Evolutionary conservation across 1,140 invertebrate genomes (phyloP).

Genomic region (Drosophila albomicans): DNA sequence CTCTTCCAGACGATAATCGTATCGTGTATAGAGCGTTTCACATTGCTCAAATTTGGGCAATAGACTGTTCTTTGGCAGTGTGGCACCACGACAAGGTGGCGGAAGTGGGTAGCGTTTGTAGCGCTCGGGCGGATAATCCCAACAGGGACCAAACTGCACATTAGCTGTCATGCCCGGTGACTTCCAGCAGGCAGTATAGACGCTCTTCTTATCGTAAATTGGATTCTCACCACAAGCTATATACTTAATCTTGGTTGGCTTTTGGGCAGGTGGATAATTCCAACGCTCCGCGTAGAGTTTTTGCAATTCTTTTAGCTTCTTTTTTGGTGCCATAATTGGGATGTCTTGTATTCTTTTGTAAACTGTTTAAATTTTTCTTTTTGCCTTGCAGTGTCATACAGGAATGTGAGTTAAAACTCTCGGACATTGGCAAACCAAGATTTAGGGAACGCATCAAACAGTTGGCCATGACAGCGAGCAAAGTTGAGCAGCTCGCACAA

Average conservation of each 20-base stretch:
- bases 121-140: conserved; percentile 66
- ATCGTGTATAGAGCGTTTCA: conserved; percentile 53
- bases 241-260: conserved; percentile 24
- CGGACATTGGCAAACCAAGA: conserved; percentile 85
- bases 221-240: conserved; percentile 38
- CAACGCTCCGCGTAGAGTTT: conserved; percentile 46
- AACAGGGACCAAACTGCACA: conserved; percentile 55
- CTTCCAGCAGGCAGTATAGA: conserved; percentile 54
- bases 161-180: conserved; percentile 29
- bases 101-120: conserved; percentile 52
- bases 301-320: conserved; percentile 40
- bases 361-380: conserved; percentile 44
- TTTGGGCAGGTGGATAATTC: conserved; percentile 50
- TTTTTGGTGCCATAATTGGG: conserved; percentile 25
- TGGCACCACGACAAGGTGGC: conserved; percentile 57
- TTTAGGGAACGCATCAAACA: conserved; percentile 86
- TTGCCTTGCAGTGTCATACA: conserved; percentile 81
- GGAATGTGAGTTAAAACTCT: conserved; percentile 84
- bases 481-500: conserved; percentile 79
- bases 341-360: neutral
- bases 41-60: conserved; percentile 52
- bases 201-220: conserved; percentile 20
- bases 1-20: conserved; percentile 56
- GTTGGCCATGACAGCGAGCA: conserved; percentile 45
- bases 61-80: conserved; percentile 28